Conservation (phyloP, 2,888 invertebrate genomes). For the Linhomoeus sp. region DNA sequence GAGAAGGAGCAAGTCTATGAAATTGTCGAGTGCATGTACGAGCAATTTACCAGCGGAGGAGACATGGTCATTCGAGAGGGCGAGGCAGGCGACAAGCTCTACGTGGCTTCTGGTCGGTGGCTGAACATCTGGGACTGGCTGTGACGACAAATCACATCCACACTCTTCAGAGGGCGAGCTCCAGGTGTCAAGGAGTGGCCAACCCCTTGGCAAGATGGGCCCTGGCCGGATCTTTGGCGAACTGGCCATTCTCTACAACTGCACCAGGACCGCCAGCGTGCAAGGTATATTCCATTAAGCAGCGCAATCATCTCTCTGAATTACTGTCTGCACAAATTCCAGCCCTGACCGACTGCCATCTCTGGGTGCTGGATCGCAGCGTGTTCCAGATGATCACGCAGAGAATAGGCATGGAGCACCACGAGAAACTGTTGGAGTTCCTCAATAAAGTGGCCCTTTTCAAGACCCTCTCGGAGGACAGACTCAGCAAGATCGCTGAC, state of each 20-base stretch:
- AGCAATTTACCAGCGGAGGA: constrained; percentile 29
- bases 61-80: constrained; percentile 36
- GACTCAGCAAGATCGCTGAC: constrained; percentile 50
- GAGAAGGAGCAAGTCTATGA: constrained; percentile 34
- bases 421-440: constrained; percentile 65
- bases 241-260: constrained; percentile 77
- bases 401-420: constrained; percentile 57
- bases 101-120: constrained; percentile 40
- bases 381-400: constrained; percentile 79
- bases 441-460: constrained; percentile 34
- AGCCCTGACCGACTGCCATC: constrained; percentile 57
- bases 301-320: no score
- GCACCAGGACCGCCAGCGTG: constrained; percentile 67
- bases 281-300: constrained; percentile 18
- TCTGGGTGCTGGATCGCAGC: constrained; percentile 69
- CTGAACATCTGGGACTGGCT: no score
- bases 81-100: constrained; percentile 53
- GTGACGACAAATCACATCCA: no score
- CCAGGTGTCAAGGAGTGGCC: constrained; percentile 59
- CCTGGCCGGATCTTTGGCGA: constrained; percentile 69
- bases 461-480: constrained; percentile 21
- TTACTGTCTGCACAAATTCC: constrained; percentile 2
- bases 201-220: constrained; percentile 54
- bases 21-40: constrained; percentile 37
- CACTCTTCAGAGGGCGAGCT: constrained; percentile 46